phyloP scores from a whole-genome alignment of 2,888 invertebrate species.

The Linnaemya vulpina region DNA sequence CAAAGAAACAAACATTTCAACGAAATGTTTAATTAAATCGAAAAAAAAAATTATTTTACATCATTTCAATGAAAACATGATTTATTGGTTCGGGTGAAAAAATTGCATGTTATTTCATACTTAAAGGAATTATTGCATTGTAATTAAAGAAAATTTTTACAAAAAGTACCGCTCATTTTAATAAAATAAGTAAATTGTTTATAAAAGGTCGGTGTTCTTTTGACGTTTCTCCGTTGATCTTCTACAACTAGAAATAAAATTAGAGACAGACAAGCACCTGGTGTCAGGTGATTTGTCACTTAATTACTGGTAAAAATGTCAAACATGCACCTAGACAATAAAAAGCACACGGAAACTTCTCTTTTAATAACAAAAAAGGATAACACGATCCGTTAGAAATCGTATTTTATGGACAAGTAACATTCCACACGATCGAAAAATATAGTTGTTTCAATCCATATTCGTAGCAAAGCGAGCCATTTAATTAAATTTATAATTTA shows the following conservation, averaged over 20 bases:
- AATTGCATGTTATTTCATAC: not conserved
- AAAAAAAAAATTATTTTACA: slow-evolving; percentile 5
- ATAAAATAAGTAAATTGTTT: not conserved
- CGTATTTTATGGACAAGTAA: not conserved
- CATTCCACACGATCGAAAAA: not conserved
- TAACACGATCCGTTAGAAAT: not conserved
- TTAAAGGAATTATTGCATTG: not conserved
- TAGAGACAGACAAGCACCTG: too few species aligned
- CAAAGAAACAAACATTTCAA: not conserved
- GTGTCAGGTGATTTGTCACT: not conserved
- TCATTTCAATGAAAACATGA: slow-evolving; percentile 31
- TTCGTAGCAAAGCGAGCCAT: not conserved
- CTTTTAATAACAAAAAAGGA: not conserved
- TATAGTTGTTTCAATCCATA: not conserved
- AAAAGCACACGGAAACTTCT: not conserved
- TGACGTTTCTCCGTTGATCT: too few species aligned
- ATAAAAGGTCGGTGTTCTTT: not conserved
- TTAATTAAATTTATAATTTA: not conserved
- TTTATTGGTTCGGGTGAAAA: not conserved
- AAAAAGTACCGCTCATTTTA: not conserved
- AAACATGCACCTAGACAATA: too few species aligned
- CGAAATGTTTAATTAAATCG: slow-evolving; percentile 23
- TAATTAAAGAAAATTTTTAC: not conserved
- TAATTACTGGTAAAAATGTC: not conserved
- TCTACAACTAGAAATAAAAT: too few species aligned